Evolutionary conservation across 53 echinoderm and acorn worm genomes (phyloP), one percentile per base, ranked within the genome.

Genomic region (Paracentrotus lividus): DNA sequence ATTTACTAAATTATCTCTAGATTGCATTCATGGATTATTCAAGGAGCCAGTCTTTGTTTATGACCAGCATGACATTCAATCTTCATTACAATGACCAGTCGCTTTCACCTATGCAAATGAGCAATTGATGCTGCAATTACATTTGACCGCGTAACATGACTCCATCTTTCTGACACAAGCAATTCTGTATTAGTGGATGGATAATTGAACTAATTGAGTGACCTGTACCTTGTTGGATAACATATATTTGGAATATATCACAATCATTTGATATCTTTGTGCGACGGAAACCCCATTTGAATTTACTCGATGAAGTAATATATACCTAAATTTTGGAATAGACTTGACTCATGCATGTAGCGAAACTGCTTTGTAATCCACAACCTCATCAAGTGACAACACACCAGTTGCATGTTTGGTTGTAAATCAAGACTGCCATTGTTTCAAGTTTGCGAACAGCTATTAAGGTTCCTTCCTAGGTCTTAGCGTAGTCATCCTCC

Each of bases 401-500:
- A 81, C 24, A 81, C n/a, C 47, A 81, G 2, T 26, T 47, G 81
- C 10, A 10, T 0, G 27, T 43, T 47, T 24, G 44, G 47, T 45
- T 2, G 45, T 81, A n/a, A n/a, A 45, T 81, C 47, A 81, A 47
- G 33, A 24, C 47, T 14, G 45, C 81, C 44, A 81, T n/a, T n/a
- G n/a, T n/a, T n/a, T n/a, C n/a, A 27, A 81, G 81, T 16, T 45
- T 81, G 81, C 45, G 47, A 81, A n/a, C 47, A 47, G 27, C 81
- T 26, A 81, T 81, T 47, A 81, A 47, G 24, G n/a, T 16, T 47
- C 27, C 2, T 81, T 81, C 47, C 81, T 44, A 26, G 81, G 7
- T 81, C 81, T 24, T n/a, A n/a, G n/a, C n/a, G n/a, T n/a, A n/a
- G n/a, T n/a, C n/a, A n/a, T n/a, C n/a, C n/a, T n/a, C n/a, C n/a